Evolutionary conservation across 1,140 invertebrate species (phyloP).

Genomic region (Bombus huntii): DNA sequence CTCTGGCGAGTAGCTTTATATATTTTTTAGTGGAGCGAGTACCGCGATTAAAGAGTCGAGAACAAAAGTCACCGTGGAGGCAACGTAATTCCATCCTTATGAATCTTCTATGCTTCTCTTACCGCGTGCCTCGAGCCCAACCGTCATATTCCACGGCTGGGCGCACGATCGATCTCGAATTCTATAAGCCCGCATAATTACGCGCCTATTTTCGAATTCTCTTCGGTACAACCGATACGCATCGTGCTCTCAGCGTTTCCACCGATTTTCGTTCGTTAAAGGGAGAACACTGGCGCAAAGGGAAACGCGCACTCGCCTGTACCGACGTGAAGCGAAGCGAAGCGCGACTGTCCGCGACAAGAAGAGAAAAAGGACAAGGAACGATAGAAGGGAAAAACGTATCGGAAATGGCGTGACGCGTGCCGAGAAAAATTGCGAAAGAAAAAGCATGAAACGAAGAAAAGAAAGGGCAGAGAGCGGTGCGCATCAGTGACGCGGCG

Average conservation of each 20-base stretch:
- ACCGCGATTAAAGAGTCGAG: conserved; percentile 54
- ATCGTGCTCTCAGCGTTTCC: no score
- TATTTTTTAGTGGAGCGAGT: conserved; percentile 47
- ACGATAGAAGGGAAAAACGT: not conserved
- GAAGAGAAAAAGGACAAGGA: not conserved
- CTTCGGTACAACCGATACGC: not conserved
- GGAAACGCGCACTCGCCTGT: no score
- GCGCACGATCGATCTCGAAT: conserved; percentile 30
- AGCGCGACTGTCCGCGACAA: no score
- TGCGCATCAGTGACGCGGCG: not conserved
- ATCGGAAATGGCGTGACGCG: not conserved
- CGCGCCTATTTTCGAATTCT: conserved; percentile 35
- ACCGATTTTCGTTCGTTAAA: not conserved
- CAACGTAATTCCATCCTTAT: conserved; percentile 54
- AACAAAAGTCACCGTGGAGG: conserved; percentile 41
- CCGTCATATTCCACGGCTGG: conserved; percentile 13
- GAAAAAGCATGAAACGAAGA: not conserved
- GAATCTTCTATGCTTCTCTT: conserved; percentile 52
- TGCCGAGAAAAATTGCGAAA: not conserved
- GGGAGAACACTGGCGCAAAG: not conserved
- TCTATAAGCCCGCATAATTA: conserved; percentile 47
- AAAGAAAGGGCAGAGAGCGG: not conserved
- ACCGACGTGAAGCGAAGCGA: no score
- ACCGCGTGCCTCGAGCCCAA: conserved; percentile 30
- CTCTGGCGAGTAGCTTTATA: conserved; percentile 25